Base-by-base conservation (phyloP, 2,888 invertebrate genomes). In the Oxycera nigricornis region DNA sequence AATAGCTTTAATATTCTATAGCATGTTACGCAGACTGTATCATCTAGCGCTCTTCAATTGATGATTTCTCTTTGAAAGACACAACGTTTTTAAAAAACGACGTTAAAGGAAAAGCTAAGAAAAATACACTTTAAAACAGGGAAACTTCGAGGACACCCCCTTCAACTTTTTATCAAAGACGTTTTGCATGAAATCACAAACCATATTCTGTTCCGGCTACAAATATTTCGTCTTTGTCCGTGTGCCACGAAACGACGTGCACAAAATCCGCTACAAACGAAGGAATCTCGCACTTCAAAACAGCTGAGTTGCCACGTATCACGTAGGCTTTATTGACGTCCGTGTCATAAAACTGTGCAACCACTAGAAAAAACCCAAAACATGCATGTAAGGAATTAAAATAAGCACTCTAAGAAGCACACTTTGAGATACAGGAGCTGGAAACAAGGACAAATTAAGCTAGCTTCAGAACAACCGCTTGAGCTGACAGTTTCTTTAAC, bases 221-320 rank as follows among this genome's bases (percentile, higher is more conserved):
- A 79, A 84, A 85, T 80, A 83, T 82, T 78, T 85, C 85, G 76
- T 82, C 82, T 79, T 82, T 81, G 86, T 94, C 93, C 78, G 94
- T 94, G 80, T 93, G 92, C 95, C 95, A 95, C 35, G 94, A 92
- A 57, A 93, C 89, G 79, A 97, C 94, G 81, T 88, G 90, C 78
- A 97, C 94, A 86, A 96, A 96, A 87, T 96, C 96, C 77, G 94
- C 94, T 76, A 96, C 95, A 86, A 95, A 97, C 73, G 94, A 94
- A 46, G 97, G 97, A 80, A 95, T 92, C 81, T 93, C 93, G 87
- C 95, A 95, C 86, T 95, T 95, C 80, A 95, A 87, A 76, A 95
- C 92, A 14, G 94, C 95, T 46, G 94, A 91, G 84, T 95, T 95
- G 74, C 95, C 94, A 79, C 92, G 90, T 81, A 95, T 95, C 61